Evolutionary conservation across 2,888 invertebrate genomes (phyloP).

Genomic region (Sympetrum striolatum): DNA sequence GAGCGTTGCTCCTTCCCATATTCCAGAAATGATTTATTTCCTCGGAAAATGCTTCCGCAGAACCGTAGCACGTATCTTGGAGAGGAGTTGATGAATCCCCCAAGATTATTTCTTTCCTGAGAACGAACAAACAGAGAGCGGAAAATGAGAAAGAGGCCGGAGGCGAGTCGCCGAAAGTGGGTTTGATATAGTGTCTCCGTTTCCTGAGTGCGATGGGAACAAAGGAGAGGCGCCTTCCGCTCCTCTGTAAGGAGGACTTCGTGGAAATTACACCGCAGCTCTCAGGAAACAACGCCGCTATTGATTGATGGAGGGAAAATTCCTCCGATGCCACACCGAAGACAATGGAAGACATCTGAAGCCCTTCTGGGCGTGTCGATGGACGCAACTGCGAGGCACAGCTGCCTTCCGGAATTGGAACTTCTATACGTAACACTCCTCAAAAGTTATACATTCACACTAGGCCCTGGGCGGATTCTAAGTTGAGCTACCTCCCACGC

Average conservation of each 20-base stretch:
- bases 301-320: not conserved
- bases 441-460: no score
- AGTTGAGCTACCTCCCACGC: no score
- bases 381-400: no score
- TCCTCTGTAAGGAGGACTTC: no score
- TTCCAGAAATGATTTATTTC: no score
- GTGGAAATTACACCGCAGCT: constrained; percentile 2
- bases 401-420: no score
- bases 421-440: no score
- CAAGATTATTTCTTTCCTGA: no score
- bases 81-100: not conserved
- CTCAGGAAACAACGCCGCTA: not conserved
- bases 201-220: constrained; percentile 17
- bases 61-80: not conserved
- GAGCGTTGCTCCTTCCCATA: no score
- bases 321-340: not conserved
- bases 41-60: no score
- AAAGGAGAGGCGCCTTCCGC: not conserved
- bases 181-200: constrained; percentile 36
- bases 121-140: not conserved
- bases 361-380: not conserved
- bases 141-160: not conserved
- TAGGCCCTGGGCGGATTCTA: no score
- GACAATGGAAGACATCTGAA: not conserved
- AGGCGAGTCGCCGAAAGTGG: not conserved